Base-by-base conservation (phyloP, 2,888 invertebrate species). In the Epinotia demarniana region DNA sequence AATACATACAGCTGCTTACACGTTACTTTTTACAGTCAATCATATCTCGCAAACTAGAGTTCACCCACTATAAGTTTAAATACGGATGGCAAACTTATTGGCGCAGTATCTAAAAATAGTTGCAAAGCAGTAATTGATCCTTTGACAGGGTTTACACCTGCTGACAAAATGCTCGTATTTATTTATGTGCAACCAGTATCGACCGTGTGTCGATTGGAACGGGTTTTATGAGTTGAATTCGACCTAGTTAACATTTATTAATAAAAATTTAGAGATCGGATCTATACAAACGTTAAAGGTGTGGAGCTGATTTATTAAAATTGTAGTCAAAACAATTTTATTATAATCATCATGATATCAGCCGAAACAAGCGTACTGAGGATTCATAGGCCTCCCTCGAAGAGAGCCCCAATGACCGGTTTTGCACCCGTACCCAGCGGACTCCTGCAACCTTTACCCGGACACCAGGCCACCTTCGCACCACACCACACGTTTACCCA, bases 101-200 rank as follows among this genome's bases (percentile, higher is more conserved):
- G 57, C 57, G 18, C 57, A 64, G 62, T 63, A 39, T 49, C 16
- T 39, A 53, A 60, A 70, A 70, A 75, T 64, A 60, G 49, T 23
- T 53, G 16, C 4, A 55, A 53, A 33, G 27, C 1, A 46, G 19
- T 70, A 70, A 74, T 49, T 53, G 70, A 64, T 62, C 49, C 39
- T 70, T 64, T 49, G 70, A 49, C 23, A 39, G 57, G 18, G 23
- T 74, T 69, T 8, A 70, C 70, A 75, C 70, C 74, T 74, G 74
- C 55, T 46, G 57, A 64, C 69, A 64, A 39, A 39, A 66, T 62
- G n/a, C 23, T 6, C 8, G 62, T 57, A 58, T 63, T 70, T 74
- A 74, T 74, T 70, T 60, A 64, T 74, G 39, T 49, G 19, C 53
- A 63, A 60, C 74, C 33, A 69, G 74, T 64, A 69, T 46, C 27